Base-by-base conservation (phyloP, 2,113 vertebrate species). In the Salvelinus sp. region DNA sequence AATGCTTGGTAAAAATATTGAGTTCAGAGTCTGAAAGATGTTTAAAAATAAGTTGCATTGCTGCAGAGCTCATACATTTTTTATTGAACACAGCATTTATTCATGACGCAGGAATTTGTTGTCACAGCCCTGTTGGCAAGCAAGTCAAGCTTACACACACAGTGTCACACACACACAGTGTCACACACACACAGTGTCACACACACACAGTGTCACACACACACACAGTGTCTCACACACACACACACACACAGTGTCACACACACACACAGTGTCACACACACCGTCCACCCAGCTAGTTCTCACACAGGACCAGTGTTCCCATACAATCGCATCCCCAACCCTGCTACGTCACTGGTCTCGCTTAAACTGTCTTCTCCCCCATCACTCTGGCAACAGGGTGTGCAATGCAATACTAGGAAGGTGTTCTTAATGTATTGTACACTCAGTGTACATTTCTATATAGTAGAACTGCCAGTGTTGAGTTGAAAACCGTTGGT, bases 51-150 rank as follows among this genome's bases (percentile, higher is more conserved):
- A 78, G 82, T 72, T 27, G 57, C 74, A n/a, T 81, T 44, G 6
- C 70, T 57, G 69, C 25, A 14, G 47, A n/a, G 48, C 80, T 88
- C 77, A 77, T 88, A 73, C 70, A 84, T 69, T 79, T 82, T 87
- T 85, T 66, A 90, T 80, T 70, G 66, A 18, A 81, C 30, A 25
- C 69, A 44, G 69, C 73, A 28, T 69, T 78, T 77, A 58, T 90
- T 83, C 60, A 78, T 62, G n/a, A 38, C 3, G 73, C 64, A 22
- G 0, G 1, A 6, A 74, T 75, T 67, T 50, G 6, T 14, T 66
- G 47, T 28, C 64, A 69, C 75, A 66, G 18, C 65, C 70, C 67
- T 65, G n/a, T 63, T 76, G 28, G 64, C 54, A 72, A 75, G 47
- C 47, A 28, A 25, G 7, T 44, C 38, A 18, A 54, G 16, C 16